Base-by-base conservation (phyloP, 1,140 invertebrate species). In the Bombyx mandarina region DNA sequence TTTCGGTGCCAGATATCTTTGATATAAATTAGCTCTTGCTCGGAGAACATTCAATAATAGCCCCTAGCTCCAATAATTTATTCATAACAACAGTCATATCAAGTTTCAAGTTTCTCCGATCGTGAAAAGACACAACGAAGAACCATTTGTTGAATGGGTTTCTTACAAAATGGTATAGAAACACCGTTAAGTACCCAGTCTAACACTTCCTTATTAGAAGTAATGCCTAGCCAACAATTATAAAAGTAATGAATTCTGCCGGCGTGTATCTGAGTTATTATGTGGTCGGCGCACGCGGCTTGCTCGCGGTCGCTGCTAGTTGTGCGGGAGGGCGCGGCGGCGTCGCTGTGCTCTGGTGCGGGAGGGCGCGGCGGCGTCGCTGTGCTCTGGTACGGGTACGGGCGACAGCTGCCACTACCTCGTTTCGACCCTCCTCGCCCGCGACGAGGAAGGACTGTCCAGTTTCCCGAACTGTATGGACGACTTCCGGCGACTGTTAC, bases 381-480 rank as follows among this genome's bases (percentile, higher is more conserved):
- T 67, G 55, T 1, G 59, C 60, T 49, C 22, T 57, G 8, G 61
- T 6, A 7, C 57, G 54, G 7, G 72, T 64, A 55, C 69, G 81
- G 12, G 12, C 12, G 48, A 65, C 45, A 0, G 70, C 61, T 2
- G 75, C 82, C 79, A 77, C 79, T 9, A 76, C 81, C 22, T 48
- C 18, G 52, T 52, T 43, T 48, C 52, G 8, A 44, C 9, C 57
- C 64, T 61, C 52, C 52, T 59, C 62, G 61, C 57, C 64, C 62
- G 47, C 62, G 61, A 8, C 65, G 65, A 58, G 68, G 48, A 55
- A 63, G 65, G 43, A 44, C 61, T 12, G 43, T 9, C 65, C 60
- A 68, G 64, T 71, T 68, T 68, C 57, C 68, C 64, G 58, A 52
- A 42, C 46, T 18, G 43, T 6, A 8, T 49, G 50, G 10, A 26